A percentile compares a stretch with the other conserved stretches of the same genome.
phyloP scores from a whole-genome alignment of 2,113 vertebrate species.

The Axis porcinus region DNA sequence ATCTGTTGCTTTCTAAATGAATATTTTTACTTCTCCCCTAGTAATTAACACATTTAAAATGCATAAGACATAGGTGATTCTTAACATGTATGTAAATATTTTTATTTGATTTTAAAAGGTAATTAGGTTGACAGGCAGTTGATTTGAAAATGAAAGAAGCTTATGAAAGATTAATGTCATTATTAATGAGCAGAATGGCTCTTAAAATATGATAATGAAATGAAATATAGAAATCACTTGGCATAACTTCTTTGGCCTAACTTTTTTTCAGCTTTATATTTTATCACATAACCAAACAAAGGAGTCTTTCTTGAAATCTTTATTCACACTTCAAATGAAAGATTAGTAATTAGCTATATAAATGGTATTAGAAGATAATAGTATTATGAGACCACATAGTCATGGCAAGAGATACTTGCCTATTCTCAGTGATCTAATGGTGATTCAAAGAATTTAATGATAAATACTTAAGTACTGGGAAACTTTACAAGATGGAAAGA shows the following conservation, averaged over 20 bases:
- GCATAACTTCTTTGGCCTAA: neutral
- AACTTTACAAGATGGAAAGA: neutral
- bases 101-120: slow-evolving; percentile 74
- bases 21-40: neutral
- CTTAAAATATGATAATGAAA: slow-evolving; percentile 67
- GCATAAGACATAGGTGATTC: slow-evolving; percentile 37
- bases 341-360: neutral
- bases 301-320: neutral
- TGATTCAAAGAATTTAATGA: neutral
- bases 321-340: neutral
- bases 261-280: slow-evolving; percentile 31
- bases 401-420: neutral
- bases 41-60: neutral
- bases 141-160: slow-evolving; percentile 47
- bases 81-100: slow-evolving; percentile 69
- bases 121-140: slow-evolving; percentile 72
- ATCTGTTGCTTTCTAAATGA: neutral
- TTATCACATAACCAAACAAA: slow-evolving; percentile 33
- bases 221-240: slow-evolving; percentile 58
- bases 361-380: neutral
- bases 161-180: slow-evolving; percentile 74
- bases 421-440: neutral
- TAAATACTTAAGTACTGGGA: neutral
- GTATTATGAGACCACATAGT: neutral
- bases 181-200: slow-evolving; percentile 65